Base-by-base conservation (phyloP, 2,113 vertebrate species). In the Megaptera novaeangliae region DNA sequence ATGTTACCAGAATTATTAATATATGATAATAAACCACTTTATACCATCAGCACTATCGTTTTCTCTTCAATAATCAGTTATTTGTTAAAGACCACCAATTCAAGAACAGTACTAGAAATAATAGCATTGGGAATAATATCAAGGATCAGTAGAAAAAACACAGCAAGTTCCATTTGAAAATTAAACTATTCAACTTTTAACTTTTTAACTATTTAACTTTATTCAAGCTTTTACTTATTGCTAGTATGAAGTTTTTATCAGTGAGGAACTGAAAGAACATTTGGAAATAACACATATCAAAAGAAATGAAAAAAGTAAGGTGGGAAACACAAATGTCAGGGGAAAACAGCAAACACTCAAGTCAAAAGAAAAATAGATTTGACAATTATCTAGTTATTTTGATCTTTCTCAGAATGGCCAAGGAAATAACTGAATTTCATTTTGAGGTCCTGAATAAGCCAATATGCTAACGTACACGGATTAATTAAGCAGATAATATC, bases 1-100 rank as follows among this genome's bases (percentile, higher is more conserved):
- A 98, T 95, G 49, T 97, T 97, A 95, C 59, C 87, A 98, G 84
- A 55, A 98, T 66, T 96, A 98, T 97, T 97, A 97, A 98, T 68
- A 87, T 61, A 87, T 29, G 96, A 91, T 90, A 97, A 97, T 98
- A 97, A 94, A 96, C 96, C 55, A 97, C 89, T 97, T 98, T 89
- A 46, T 11, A 93, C 27, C 41, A 69, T 90, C 49, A 97, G 75
- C 75, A 97, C 86, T 61, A 87, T 64, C 96, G 82, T 36, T 87
- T 98, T 96, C 83, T 69, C 66, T 80, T 90, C 34, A 66, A 68
- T 75, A 98, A 89, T 41, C 66, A 94, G 36, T 86, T 97, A 93
- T 96, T 93, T 95, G 77, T 63, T 98, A 96, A 96, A 97, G 66
- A 92, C 59, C 61, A 96, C 4, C 29, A 71, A 88, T 77, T 97